Evolutionary conservation across 2,797 vertebrate genomes (phyloP).

Genomic region (Chelmon rostratus): DNA sequence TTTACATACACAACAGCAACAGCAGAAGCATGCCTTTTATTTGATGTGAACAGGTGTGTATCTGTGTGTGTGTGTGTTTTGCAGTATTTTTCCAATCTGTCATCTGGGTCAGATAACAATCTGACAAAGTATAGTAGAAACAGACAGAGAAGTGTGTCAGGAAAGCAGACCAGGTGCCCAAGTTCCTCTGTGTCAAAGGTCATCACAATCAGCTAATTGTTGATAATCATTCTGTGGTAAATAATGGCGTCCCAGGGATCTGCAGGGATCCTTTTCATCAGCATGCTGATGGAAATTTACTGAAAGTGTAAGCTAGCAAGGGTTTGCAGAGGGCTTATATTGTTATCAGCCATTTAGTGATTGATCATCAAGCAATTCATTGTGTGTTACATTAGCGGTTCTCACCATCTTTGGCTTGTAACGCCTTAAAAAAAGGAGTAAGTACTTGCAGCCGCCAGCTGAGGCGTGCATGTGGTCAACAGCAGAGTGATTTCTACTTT

Average conservation of each 20-base stretch:
- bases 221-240: slow-evolving; percentile 10
- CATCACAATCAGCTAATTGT: slow-evolving; percentile 26
- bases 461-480: background rate
- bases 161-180: slow-evolving; percentile 28
- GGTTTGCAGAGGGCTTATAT: background rate
- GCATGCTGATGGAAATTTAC: slow-evolving; percentile 10
- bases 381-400: background rate
- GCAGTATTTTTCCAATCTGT: slow-evolving; percentile 39
- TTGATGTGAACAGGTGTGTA: slow-evolving; percentile 60
- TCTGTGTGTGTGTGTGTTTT: slow-evolving; percentile 11
- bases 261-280: slow-evolving; percentile 1
- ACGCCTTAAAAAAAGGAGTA: background rate
- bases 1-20: slow-evolving; percentile 71
- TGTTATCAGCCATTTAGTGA: background rate
- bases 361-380: background rate
- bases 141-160: slow-evolving; percentile 29
- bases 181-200: slow-evolving; percentile 48
- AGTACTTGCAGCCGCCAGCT: background rate
- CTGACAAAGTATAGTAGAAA: slow-evolving; percentile 31
- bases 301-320: background rate
- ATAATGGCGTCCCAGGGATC: background rate
- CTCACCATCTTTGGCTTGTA: background rate
- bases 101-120: slow-evolving; percentile 25
- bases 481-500: background rate
- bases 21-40: slow-evolving; percentile 68